Conservation (phyloP, 2,888 invertebrate species). For the Rutpela maculata region DNA sequence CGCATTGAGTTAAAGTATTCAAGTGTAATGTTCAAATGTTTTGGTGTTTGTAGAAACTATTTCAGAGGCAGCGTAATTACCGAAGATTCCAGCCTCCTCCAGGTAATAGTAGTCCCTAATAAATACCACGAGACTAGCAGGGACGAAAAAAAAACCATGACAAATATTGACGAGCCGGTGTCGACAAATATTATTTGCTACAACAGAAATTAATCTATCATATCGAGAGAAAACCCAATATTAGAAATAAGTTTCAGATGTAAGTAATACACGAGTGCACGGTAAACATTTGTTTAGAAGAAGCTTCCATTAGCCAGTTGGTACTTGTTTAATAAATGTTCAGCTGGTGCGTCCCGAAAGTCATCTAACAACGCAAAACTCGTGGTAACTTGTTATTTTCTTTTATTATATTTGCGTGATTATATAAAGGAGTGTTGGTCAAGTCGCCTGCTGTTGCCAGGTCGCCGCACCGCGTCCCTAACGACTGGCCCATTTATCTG, state of each 20-base stretch:
- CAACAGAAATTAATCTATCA: conserved; percentile 35
- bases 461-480: conserved; percentile 57
- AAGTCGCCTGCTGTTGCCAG: conserved; percentile 67
- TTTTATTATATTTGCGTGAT: conserved; percentile 67
- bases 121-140: too few species aligned
- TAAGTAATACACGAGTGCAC: conserved; percentile 52
- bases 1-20: too few species aligned
- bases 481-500: conserved; percentile 76
- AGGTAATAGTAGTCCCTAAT: too few species aligned
- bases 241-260: conserved; percentile 48
- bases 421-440: conserved; percentile 59
- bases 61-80: too few species aligned
- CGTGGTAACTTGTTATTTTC: conserved; percentile 57
- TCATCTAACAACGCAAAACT: conserved; percentile 46
- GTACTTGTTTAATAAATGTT: conserved; percentile 54
- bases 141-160: too few species aligned
- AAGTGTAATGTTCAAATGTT: too few species aligned
- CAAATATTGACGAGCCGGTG: conserved; percentile 16
- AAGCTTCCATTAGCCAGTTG: conserved; percentile 35
- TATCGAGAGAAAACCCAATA: conserved; percentile 46
- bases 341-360: conserved; percentile 52
- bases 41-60: too few species aligned
- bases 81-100: too few species aligned
- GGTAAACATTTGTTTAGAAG: conserved; percentile 54
- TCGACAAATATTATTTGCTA: not conserved